Conservation (phyloP, 2,797 vertebrate species). For the Steatocranus sp. region DNA sequence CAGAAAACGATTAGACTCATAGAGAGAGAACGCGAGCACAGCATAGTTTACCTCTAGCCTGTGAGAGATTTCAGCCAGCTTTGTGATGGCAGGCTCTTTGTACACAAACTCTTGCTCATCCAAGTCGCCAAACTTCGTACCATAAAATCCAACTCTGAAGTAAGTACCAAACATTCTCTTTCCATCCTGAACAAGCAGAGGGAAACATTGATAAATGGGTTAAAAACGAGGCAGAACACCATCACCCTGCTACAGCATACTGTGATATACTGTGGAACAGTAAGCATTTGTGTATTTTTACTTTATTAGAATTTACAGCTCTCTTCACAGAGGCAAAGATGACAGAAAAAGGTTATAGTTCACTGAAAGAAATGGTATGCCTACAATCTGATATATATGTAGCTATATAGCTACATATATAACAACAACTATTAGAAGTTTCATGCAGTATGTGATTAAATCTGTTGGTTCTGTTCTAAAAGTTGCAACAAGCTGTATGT, state of each 20-base stretch:
- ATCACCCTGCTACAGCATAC: background rate
- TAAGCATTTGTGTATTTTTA: background rate
- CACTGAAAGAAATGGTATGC: background rate
- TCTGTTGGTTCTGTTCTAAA: background rate
- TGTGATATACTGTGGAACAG: background rate
- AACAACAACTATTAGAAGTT: background rate
- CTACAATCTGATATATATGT: background rate
- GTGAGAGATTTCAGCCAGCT: constrained; percentile 96
- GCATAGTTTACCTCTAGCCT: constrained; percentile 84
- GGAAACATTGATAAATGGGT: background rate
- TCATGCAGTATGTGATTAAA: background rate
- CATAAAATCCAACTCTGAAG: constrained; percentile 97
- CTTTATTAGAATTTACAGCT: background rate
- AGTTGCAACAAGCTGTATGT: background rate
- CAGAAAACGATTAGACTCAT: background rate
- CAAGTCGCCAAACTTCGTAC: constrained; percentile 93
- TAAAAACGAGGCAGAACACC: background rate
- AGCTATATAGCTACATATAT: background rate
- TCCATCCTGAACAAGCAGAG: constrained; percentile 77
- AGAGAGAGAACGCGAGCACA: background rate
- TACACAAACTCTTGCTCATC: constrained; percentile 99
- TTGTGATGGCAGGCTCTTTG: constrained; percentile 98
- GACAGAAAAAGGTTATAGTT: background rate
- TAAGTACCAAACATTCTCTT: constrained; percentile 99
- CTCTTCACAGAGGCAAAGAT: background rate